phyloP scores from a whole-genome alignment of 2,888 invertebrate species.

The Netelia fuscicornis region DNA sequence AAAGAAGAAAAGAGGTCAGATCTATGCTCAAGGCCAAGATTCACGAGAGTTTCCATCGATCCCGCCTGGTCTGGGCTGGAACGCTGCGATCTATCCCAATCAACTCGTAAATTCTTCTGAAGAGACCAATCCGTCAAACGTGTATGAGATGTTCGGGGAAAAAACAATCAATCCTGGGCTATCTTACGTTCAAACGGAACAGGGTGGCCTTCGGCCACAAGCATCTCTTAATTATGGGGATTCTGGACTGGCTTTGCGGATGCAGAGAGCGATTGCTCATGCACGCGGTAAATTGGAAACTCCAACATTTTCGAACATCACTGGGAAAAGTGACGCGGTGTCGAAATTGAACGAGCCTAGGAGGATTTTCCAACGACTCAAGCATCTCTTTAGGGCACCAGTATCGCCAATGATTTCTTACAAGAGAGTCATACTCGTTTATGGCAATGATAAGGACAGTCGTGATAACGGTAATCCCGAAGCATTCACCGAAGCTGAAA shows the following conservation, averaged over 20 bases:
- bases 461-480: neutral
- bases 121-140: neutral
- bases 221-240: constrained; percentile 32
- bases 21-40: constrained; percentile 20
- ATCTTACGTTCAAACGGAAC: constrained; percentile 23
- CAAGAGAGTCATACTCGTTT: constrained; percentile 10
- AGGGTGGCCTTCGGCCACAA: constrained; percentile 5
- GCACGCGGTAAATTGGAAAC: neutral
- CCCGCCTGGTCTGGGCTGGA: constrained; percentile 1
- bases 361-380: constrained; percentile 20
- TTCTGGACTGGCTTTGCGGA: constrained; percentile 49
- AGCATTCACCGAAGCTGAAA: constrained; percentile 30
- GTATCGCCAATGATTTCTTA: neutral
- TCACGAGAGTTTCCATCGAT: neutral
- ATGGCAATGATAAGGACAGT: constrained; percentile 4
- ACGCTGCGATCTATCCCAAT: neutral
- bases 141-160: constrained; percentile 43
- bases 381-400: constrained; percentile 15
- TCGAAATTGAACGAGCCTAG: neutral
- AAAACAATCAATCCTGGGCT: constrained; percentile 8
- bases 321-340: neutral
- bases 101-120: constrained; percentile 17
- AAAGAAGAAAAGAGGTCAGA: constrained; percentile 25
- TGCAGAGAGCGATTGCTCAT: constrained; percentile 52
- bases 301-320: neutral